Conservation (phyloP, 2,113 vertebrate genomes). For the Athene noctua region DNA sequence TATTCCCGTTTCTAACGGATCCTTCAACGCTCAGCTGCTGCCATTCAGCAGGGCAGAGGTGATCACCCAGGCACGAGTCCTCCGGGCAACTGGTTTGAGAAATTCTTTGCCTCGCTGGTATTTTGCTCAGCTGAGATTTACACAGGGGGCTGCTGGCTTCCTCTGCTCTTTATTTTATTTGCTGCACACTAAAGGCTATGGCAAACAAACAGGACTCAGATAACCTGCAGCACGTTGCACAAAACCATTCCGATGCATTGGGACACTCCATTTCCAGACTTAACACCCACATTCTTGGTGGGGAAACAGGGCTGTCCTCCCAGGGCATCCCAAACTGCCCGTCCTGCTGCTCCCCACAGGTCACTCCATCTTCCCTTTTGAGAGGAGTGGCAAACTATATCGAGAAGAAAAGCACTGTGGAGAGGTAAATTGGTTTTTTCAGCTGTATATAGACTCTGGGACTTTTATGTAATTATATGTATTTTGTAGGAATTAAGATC, state of each 20-base stretch:
- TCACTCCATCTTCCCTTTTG: neutral
- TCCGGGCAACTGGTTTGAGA: neutral
- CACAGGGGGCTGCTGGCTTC: neutral
- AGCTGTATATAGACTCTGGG: neutral
- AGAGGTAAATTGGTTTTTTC: neutral
- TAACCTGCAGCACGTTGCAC: neutral
- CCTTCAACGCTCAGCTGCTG: neutral
- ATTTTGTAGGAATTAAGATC: neutral
- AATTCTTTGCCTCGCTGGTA: neutral
- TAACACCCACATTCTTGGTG: neutral
- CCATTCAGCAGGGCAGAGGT: rapidly evolving
- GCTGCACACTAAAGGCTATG: neutral
- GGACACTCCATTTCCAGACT: neutral
- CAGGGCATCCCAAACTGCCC: neutral
- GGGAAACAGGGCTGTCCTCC: neutral
- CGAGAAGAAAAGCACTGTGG: neutral
- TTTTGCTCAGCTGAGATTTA: conserved; percentile 7
- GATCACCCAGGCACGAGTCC: neutral
- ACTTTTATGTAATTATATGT: neutral
- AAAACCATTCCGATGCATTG: neutral
- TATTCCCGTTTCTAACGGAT: neutral
- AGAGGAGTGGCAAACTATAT: neutral
- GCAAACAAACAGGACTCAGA: neutral
- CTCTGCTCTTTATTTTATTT: neutral
- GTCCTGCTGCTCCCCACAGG: neutral